These are phyloP conservation scores for Porites australiensis DNA, from an alignment of 64 coral and sea anemone species.

Conservation along the genomic window DNA sequence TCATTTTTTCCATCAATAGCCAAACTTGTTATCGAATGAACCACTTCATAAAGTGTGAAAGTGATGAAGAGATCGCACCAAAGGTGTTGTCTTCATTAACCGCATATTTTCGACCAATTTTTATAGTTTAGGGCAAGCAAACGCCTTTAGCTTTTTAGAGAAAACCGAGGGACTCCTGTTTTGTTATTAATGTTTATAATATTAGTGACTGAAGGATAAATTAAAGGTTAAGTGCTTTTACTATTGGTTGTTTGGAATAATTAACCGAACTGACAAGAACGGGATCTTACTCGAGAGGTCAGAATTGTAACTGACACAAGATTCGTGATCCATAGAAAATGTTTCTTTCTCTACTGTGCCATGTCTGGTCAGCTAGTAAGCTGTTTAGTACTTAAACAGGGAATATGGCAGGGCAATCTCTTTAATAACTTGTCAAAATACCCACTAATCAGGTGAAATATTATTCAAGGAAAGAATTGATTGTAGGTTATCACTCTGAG, in stretches of 20 bases:
- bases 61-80: neutral
- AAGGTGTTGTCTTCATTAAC: slow-evolving; percentile 1
- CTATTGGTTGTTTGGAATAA: neutral
- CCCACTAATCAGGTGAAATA: neutral
- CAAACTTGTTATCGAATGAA: neutral
- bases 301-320: too few relatives aligned
- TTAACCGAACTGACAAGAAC: neutral
- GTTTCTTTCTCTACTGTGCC: neutral
- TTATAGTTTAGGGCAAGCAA: neutral
- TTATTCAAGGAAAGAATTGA: neutral
- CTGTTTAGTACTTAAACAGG: neutral
- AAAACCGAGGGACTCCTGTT: neutral
- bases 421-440: slow-evolving; percentile 15
- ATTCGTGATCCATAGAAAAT: neutral
- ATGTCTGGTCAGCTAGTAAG: neutral
- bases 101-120: neutral
- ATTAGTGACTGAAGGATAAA: neutral
- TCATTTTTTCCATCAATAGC: neutral
- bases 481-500: too few relatives aligned
- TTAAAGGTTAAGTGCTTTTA: neutral
- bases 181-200: neutral
- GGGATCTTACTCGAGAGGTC: too few relatives aligned
- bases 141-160: neutral
- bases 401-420: neutral
- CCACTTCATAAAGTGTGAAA: neutral